A percentile compares a stretch with the other conserved stretches of the same genome.
Conservation (phyloP, 1,140 invertebrate species). For the Heliconius nattereri region DNA sequence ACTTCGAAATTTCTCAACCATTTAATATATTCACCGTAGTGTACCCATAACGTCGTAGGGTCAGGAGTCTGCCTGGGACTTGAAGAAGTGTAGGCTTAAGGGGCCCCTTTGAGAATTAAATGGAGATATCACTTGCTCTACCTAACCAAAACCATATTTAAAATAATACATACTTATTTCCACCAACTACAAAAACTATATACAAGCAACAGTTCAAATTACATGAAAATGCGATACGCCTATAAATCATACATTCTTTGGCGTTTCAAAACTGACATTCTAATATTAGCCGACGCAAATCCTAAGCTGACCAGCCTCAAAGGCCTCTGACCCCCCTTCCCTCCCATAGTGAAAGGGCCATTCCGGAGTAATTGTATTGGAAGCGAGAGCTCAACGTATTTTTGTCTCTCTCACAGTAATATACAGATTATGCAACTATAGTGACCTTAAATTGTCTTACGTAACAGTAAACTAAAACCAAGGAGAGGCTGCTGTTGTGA, state of each 20-base stretch:
- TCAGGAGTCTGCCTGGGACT: no score
- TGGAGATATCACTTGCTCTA: no score
- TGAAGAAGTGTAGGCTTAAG: no score
- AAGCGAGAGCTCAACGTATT: slow-evolving; percentile 35
- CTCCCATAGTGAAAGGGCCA: slow-evolving; percentile 20
- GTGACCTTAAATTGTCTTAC: slow-evolving; percentile 52
- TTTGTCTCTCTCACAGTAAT: slow-evolving; percentile 43
- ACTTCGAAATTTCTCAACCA: no score
- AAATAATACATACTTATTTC: no score
- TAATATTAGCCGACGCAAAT: slow-evolving; percentile 53
- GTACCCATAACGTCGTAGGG: no score
- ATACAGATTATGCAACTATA: slow-evolving; percentile 48
- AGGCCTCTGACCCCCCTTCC: slow-evolving; percentile 34
- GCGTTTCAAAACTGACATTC: slow-evolving; percentile 51
- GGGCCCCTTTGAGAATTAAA: no score
- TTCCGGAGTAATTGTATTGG: slow-evolving; percentile 37
- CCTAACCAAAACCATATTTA: no score
- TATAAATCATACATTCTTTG: slow-evolving; percentile 49
- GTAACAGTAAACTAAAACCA: slow-evolving; percentile 48
- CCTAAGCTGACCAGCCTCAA: slow-evolving; percentile 33
- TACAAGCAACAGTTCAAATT: slow-evolving; percentile 40
- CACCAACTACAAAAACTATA: not conserved
- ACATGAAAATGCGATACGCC: slow-evolving; percentile 38
- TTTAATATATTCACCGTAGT: no score
- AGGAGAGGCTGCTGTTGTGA: slow-evolving; percentile 31